Percentiles rank a stretch among this genome's conserved stretches.
phyloP scores from a whole-genome alignment of 2,113 vertebrate genomes.

The Paedocypris sp. region DNA sequence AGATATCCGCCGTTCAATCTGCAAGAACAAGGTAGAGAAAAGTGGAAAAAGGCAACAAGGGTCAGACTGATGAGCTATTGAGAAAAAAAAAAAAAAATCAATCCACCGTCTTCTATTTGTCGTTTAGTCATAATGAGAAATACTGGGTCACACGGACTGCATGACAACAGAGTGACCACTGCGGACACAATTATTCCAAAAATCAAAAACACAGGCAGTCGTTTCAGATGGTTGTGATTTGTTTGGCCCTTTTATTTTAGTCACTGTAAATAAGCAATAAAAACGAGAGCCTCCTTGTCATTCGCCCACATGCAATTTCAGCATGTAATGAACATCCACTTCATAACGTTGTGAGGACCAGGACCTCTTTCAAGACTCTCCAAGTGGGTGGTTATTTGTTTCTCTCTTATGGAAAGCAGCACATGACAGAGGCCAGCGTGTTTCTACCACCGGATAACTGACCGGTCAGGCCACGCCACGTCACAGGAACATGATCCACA shows the following conservation, averaged over 20 bases:
- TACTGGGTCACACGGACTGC: slow-evolving; percentile 3
- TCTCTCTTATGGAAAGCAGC: slow-evolving; percentile 43
- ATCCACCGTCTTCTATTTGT: slow-evolving; percentile 34
- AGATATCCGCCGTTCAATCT: slow-evolving; percentile 98
- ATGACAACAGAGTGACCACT: slow-evolving; percentile 15
- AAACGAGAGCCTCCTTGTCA: slow-evolving; percentile 59
- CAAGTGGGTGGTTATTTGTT: slow-evolving; percentile 51
- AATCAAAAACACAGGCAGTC: slow-evolving; percentile 37
- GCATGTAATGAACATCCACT: slow-evolving; percentile 71
- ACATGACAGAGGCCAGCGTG: slow-evolving; percentile 50
- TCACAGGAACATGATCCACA: no score
- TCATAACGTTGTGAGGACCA: slow-evolving; percentile 65
- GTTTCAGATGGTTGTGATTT: slow-evolving; percentile 23
- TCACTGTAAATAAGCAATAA: slow-evolving; percentile 43
- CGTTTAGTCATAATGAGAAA: slow-evolving; percentile 41
- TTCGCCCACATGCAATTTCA: slow-evolving; percentile 69
- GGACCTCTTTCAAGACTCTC: slow-evolving; percentile 64
- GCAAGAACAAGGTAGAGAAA: slow-evolving; percentile 43
- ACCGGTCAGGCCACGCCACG: no score
- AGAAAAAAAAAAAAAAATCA: slow-evolving; percentile 44
- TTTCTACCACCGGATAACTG: no score
- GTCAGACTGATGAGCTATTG: slow-evolving; percentile 51
- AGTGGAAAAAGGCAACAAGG: slow-evolving; percentile 19
- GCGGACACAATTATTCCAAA: slow-evolving; percentile 45
- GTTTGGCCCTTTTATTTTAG: slow-evolving; percentile 27